A percentile compares a stretch with the other conserved stretches of the same genome.
Evolutionary conservation across 2,113 vertebrate genomes (phyloP).

Genomic region (Corythornis vintsioides): DNA sequence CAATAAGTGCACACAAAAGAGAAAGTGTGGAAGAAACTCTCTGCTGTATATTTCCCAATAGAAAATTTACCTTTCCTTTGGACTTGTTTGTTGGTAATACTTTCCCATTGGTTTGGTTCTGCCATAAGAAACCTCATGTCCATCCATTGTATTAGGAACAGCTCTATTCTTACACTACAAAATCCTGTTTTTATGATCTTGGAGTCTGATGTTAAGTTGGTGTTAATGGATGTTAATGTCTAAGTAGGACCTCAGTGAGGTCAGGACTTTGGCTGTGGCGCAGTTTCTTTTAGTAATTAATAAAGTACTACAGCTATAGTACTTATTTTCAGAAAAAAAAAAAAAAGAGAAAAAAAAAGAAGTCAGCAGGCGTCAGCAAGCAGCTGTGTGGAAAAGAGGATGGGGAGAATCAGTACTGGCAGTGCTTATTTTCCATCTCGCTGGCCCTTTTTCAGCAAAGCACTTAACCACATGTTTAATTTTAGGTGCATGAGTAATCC

Average conservation of each 20-base stretch:
- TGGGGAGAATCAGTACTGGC: conserved; percentile 53
- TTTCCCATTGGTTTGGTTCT: background rate
- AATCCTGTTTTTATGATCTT: background rate
- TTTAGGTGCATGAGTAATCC: conserved; percentile 66
- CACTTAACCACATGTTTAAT: conserved; percentile 71
- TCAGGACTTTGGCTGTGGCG: background rate
- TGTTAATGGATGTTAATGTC: background rate
- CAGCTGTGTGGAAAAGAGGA: conserved; percentile 60
- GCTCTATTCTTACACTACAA: background rate
- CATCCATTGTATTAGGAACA: background rate
- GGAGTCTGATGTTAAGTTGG: background rate
- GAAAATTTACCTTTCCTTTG: conserved; percentile 23
- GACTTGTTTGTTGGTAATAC: background rate
- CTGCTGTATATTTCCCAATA: background rate
- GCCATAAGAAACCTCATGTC: background rate
- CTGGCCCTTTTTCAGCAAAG: conserved; percentile 68
- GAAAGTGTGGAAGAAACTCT: background rate
- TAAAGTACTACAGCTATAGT: background rate
- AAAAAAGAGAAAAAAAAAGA: background rate
- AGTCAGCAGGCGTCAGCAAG: conserved; percentile 54
- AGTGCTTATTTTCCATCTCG: conserved; percentile 58
- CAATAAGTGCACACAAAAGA: background rate
- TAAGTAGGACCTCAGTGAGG: background rate
- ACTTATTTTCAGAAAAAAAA: conserved; percentile 25
- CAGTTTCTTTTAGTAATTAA: conserved; percentile 40